Conservation (phyloP, 2,797 vertebrate species). For the Danio aesculapii region DNA sequence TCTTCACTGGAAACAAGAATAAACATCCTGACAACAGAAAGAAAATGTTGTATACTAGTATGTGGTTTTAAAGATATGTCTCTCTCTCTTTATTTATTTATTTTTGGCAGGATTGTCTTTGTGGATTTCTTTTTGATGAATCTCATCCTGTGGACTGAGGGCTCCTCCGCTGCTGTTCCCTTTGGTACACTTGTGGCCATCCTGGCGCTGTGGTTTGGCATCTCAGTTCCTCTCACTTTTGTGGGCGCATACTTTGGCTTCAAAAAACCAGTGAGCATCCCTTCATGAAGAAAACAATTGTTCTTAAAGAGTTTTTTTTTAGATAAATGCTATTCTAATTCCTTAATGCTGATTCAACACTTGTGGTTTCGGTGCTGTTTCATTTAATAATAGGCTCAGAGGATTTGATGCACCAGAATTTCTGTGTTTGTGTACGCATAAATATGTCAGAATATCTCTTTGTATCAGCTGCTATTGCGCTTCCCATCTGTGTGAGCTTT, state of each 20-base stretch:
- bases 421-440: not conserved
- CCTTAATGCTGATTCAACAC: not conserved
- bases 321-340: not conserved
- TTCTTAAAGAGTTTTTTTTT: not conserved
- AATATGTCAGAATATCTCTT: slow-evolving; percentile 15
- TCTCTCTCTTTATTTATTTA: not conserved
- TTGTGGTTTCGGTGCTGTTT: not conserved
- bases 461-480: slow-evolving; percentile 2
- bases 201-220: slow-evolving; percentile 91
- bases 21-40: not conserved
- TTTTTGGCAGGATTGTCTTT: slow-evolving; percentile 86
- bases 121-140: slow-evolving; percentile 94
- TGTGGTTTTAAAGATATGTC: not conserved
- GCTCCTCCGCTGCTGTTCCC: slow-evolving; percentile 90
- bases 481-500: slow-evolving; percentile 27
- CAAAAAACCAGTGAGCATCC: slow-evolving; percentile 84
- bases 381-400: not conserved
- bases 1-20: not conserved
- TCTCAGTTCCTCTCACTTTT: slow-evolving; percentile 91
- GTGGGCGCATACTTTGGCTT: slow-evolving; percentile 91
- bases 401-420: slow-evolving; percentile 2
- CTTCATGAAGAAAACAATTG: not conserved
- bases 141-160: slow-evolving; percentile 91
- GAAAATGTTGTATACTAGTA: not conserved
- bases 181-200: slow-evolving; percentile 88